Evolutionary conservation across 2,797 vertebrate species (phyloP).

Genomic region (Clamator glandarius): DNA sequence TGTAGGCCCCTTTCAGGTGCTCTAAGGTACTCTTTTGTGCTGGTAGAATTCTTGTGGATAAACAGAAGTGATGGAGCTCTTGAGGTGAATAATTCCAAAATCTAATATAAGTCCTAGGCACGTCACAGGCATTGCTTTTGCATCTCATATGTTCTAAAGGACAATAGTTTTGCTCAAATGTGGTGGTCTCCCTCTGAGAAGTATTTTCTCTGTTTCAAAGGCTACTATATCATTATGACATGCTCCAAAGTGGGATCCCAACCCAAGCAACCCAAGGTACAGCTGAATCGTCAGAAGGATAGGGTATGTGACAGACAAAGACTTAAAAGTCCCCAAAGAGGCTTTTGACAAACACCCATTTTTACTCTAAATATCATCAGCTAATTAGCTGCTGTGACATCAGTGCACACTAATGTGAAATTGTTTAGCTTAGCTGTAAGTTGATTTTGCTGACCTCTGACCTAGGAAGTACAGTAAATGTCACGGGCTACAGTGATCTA

Average conservation of each 20-base stretch:
- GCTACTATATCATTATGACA: not conserved
- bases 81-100: not conserved
- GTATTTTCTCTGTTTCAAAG: not conserved
- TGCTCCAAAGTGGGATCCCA: not conserved
- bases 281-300: not conserved
- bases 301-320: not conserved
- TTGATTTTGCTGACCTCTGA: not conserved
- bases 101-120: not conserved
- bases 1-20: too few species aligned
- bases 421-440: not conserved
- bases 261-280: not conserved
- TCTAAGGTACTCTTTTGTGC: not conserved
- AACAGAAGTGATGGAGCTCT: not conserved
- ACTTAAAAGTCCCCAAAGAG: not conserved
- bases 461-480: not conserved
- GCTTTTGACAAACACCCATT: not conserved
- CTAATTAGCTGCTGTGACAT: not conserved
- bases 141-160: not conserved
- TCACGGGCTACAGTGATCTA: not conserved
- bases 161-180: constrained; percentile 2
- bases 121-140: not conserved
- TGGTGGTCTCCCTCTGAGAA: constrained; percentile 3
- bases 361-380: not conserved
- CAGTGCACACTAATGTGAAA: not conserved
- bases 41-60: not conserved